These are phyloP conservation scores for Peromyscus melanophrys DNA, from an alignment of 2,797 vertebrate genomes.

Conservation along the genomic window DNA sequence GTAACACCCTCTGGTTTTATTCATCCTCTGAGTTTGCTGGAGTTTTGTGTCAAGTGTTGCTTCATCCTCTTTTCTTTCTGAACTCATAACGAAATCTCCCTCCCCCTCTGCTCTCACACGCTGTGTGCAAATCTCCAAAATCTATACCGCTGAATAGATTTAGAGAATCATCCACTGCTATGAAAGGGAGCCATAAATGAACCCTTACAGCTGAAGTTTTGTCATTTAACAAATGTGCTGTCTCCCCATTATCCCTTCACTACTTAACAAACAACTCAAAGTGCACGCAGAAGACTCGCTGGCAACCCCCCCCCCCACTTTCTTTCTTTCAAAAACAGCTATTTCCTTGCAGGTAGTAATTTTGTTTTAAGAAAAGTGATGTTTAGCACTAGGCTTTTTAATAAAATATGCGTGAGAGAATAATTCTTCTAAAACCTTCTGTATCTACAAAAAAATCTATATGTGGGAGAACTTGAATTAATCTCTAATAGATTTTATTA, in stretches of 20 bases:
- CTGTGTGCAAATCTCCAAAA: conserved; percentile 35
- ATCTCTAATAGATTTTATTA: conserved; percentile 80
- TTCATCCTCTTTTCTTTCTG: not conserved
- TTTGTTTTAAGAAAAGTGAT: conserved; percentile 79
- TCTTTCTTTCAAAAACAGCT: conserved; percentile 72
- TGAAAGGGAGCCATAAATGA: conserved; percentile 77
- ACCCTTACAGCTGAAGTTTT: conserved; percentile 85
- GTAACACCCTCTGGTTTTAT: not conserved
- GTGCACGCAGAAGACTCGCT: not conserved
- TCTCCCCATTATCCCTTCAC: conserved; percentile 82
- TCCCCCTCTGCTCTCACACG: not conserved
- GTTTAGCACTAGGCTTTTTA: conserved; percentile 75
- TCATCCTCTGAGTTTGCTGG: not conserved
- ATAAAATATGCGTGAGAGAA: conserved; percentile 76
- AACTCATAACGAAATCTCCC: not conserved
- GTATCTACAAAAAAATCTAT: conserved; percentile 76
- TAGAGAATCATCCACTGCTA: conserved; percentile 59
- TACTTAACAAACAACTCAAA: conserved; percentile 67
- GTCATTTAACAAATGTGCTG: conserved; percentile 82
- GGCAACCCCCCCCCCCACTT: not conserved
- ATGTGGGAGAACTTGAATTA: conserved; percentile 71
- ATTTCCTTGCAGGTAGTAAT: conserved; percentile 80
- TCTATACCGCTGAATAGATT: conserved; percentile 80
- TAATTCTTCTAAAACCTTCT: conserved; percentile 77
- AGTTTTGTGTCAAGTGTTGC: not conserved